phyloP scores from a whole-genome alignment of 2,797 vertebrate genomes.

The Chromobotia macracanthus region DNA sequence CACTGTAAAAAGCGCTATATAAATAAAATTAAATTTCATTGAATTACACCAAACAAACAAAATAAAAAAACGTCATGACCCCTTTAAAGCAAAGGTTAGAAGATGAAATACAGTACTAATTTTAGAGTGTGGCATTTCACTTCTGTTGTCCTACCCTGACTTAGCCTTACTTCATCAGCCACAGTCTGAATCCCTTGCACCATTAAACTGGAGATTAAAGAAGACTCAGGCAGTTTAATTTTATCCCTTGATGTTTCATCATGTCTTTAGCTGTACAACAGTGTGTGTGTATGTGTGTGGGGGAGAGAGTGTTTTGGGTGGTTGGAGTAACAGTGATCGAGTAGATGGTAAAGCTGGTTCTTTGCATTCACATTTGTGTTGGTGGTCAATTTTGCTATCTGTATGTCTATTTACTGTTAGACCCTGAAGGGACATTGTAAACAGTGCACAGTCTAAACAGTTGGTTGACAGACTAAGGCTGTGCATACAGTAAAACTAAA shows the following conservation, averaged over 20 bases:
- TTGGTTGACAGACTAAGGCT: constrained; percentile 55
- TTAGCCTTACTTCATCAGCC: constrained; percentile 55
- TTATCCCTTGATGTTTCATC: constrained; percentile 48
- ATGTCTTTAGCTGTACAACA: constrained; percentile 15
- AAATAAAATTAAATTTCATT: too few relatives aligned
- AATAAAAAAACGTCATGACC: too few relatives aligned
- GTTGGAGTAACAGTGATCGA: constrained; percentile 19
- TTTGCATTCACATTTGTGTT: constrained; percentile 29
- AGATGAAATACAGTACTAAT: constrained; percentile 67
- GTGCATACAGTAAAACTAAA: constrained; percentile 55
- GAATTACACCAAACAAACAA: too few relatives aligned
- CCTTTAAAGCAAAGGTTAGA: constrained; percentile 62
- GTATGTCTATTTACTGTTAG: constrained; percentile 39
- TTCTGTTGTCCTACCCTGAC: constrained; percentile 45
- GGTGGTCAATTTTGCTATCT: constrained; percentile 19
- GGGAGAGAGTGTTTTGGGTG: constrained; percentile 1
- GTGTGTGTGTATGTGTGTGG: too few relatives aligned
- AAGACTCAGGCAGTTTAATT: constrained; percentile 48
- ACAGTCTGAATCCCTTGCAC: constrained; percentile 32
- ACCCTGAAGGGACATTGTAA: constrained; percentile 37
- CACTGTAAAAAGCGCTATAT: too few relatives aligned
- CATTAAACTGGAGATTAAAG: constrained; percentile 60
- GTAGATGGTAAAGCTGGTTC: constrained; percentile 31
- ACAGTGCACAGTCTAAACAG: constrained; percentile 54
- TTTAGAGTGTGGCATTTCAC: constrained; percentile 65